A percentile compares a stretch with the other conserved stretches of the same genome.
Evolutionary conservation across 2,797 vertebrate genomes (phyloP).

Genomic region (Poeciliopsis presidionis): DNA sequence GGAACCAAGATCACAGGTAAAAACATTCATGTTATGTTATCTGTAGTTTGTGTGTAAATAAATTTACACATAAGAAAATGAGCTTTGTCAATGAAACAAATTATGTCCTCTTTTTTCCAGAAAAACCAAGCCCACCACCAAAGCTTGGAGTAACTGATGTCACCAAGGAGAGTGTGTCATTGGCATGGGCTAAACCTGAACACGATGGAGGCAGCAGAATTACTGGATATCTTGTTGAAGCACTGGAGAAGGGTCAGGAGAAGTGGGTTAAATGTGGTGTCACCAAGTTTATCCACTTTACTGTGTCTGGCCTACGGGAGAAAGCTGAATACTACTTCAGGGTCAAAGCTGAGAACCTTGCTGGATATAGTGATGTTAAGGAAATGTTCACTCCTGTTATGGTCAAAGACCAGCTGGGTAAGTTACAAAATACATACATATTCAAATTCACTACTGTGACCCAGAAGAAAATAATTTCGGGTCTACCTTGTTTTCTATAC

Average conservation of each 20-base stretch:
- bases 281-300: constrained; percentile 87
- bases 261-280: constrained; percentile 95
- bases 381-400: constrained; percentile 90
- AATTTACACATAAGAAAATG: neutral
- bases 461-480: neutral
- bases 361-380: constrained; percentile 92
- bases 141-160: constrained; percentile 91
- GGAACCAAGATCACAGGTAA: constrained; percentile 97
- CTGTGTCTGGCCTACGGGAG: constrained; percentile 90
- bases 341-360: constrained; percentile 94
- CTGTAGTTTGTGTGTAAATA: neutral
- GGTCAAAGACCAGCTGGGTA: constrained; percentile 94
- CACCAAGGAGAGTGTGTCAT: constrained; percentile 91
- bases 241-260: constrained; percentile 94
- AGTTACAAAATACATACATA: constrained; percentile 46
- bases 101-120: constrained; percentile 72
- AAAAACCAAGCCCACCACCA: constrained; percentile 97
- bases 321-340: constrained; percentile 96
- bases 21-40: constrained; percentile 58
- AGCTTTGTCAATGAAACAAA: constrained; percentile 13
- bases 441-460: constrained; percentile 4
- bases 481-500: neutral
- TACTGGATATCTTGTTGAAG: constrained; percentile 89
- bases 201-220: constrained; percentile 97
- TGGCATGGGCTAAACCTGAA: constrained; percentile 95